These are phyloP conservation scores for Diabrotica undecimpunctata DNA, from an alignment of 1,140 invertebrate species.

Conservation along the genomic window DNA sequence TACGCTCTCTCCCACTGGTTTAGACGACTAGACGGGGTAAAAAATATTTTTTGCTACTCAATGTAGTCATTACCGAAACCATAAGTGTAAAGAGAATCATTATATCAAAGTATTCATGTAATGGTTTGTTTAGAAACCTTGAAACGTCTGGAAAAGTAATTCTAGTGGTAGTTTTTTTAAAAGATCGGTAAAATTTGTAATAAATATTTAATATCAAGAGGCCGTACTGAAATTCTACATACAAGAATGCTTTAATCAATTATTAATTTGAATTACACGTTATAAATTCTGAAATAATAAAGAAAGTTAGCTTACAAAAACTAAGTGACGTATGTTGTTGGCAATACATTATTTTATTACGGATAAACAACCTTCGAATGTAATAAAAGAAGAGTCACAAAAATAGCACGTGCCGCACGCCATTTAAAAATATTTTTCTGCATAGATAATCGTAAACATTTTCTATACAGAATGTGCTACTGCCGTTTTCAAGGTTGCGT, in stretches of 20 bases:
- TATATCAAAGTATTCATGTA: no score
- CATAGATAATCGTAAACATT: background rate
- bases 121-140: no score
- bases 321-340: background rate
- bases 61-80: no score
- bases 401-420: slow-evolving; percentile 1
- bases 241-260: no score
- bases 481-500: background rate
- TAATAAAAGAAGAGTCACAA: background rate
- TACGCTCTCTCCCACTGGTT: background rate
- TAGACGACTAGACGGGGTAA: background rate
- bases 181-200: no score
- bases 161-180: no score
- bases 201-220: no score
- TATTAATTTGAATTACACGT: no score
- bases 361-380: background rate
- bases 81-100: no score
- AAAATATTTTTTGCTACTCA: slow-evolving; percentile 1
- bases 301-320: background rate
- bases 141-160: no score
- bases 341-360: background rate
- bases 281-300: no score
- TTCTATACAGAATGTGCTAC: background rate
- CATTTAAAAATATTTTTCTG: background rate
- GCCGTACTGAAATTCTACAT: no score